Percentiles rank a stretch among this genome's conserved stretches.
Conservation (phyloP, 1,140 invertebrate genomes). For the Nebria ingens region DNA sequence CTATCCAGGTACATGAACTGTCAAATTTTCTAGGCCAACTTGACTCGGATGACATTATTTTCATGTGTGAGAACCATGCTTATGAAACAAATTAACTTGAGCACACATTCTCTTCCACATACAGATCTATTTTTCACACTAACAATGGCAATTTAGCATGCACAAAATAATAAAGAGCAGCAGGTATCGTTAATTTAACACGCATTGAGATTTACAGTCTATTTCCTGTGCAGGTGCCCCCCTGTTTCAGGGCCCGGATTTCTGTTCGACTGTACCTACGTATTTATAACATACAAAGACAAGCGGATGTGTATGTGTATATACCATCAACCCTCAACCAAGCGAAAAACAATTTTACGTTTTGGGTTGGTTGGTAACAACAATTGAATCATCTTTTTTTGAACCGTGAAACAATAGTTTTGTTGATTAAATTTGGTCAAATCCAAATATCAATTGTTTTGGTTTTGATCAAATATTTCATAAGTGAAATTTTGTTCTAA, state of each 20-base stretch:
- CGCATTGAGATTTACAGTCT: not conserved
- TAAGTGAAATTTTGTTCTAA: too few relatives aligned
- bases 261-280: not conserved
- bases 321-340: not conserved
- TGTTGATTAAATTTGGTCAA: too few relatives aligned
- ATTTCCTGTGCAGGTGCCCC: not conserved
- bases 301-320: not conserved
- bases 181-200: not conserved
- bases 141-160: not conserved
- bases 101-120: too few relatives aligned
- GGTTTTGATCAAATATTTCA: too few relatives aligned
- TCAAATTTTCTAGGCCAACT: conserved; percentile 1
- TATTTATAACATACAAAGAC: not conserved
- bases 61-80: not conserved
- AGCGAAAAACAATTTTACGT: not conserved
- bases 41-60: not conserved
- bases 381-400: too few relatives aligned
- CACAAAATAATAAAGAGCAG: not conserved
- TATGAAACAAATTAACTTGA: too few relatives aligned
- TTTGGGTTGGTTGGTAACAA: too few relatives aligned
- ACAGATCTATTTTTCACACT: too few relatives aligned
- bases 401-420: too few relatives aligned
- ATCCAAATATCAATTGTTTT: too few relatives aligned
- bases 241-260: not conserved
- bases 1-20: conserved; percentile 2